A percentile compares a stretch with the other conserved stretches of the same genome.
Evolutionary conservation across 2,888 invertebrate genomes (phyloP).

Genomic region (Fragum whitleyi): DNA sequence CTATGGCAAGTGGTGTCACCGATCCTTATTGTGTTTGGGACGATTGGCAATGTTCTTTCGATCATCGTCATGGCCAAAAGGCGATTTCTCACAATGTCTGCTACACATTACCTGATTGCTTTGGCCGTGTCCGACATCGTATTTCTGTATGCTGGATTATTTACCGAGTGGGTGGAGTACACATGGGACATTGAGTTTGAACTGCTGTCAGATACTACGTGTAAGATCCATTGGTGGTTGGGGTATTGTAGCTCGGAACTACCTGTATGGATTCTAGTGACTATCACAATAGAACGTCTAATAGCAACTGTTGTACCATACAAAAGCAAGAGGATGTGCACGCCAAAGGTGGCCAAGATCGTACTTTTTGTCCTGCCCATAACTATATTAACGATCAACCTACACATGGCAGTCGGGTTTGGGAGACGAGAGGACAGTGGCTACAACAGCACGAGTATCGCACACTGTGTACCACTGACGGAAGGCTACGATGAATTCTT

Average conservation of each 20-base stretch:
- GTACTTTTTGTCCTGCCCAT: slow-evolving; percentile 48
- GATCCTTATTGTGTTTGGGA: slow-evolving; percentile 72
- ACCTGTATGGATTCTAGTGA: slow-evolving; percentile 76
- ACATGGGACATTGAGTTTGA: slow-evolving; percentile 64
- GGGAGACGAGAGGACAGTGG: slow-evolving; percentile 25
- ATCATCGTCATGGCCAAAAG: slow-evolving; percentile 65
- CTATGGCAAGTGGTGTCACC: slow-evolving; percentile 70
- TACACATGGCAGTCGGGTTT: slow-evolving; percentile 68
- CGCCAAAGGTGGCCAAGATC: slow-evolving; percentile 50
- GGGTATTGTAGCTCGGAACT: slow-evolving; percentile 73
- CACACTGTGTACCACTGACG: slow-evolving; percentile 49
- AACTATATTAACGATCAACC: slow-evolving; percentile 63
- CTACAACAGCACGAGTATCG: neutral
- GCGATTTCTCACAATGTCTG: slow-evolving; percentile 62
- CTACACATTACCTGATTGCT: slow-evolving; percentile 70
- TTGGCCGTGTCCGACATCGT: slow-evolving; percentile 68
- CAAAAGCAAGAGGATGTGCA: slow-evolving; percentile 68
- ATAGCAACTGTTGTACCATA: slow-evolving; percentile 73
- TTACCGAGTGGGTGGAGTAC: slow-evolving; percentile 67
- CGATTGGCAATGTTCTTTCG: slow-evolving; percentile 73
- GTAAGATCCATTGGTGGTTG: slow-evolving; percentile 72
- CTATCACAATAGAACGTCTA: slow-evolving; percentile 75
- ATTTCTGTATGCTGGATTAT: slow-evolving; percentile 71
- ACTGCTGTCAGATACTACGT: slow-evolving; percentile 37
- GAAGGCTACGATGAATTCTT: slow-evolving; percentile 58